Evolutionary conservation across 2,888 invertebrate species (phyloP), one percentile per base, ranked within the genome.

Genomic region (Trachelus stipa): DNA sequence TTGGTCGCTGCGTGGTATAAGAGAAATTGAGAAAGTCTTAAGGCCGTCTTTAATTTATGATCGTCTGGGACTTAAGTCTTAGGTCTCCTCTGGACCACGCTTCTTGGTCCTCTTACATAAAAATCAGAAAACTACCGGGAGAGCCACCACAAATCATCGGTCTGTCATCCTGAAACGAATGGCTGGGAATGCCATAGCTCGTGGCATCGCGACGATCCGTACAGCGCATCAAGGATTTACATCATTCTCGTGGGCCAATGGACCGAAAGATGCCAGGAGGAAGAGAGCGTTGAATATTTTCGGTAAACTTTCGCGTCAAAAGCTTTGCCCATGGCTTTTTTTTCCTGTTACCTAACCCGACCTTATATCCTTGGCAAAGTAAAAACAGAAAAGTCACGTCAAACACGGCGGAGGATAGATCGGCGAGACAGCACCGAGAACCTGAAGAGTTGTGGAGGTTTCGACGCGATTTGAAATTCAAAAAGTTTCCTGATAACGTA

Each of bases 211-310:
- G 71, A 76, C 77, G 74, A 74, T 73, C 76, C 76, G 78, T 80
- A 82, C 79, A 80, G 80, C 80, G 81, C 83, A 88, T 87, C 78
- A 33, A 30, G 87, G 87, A 87, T 89, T 87, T 89, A 88, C 88
- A 88, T 90, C 89, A 90, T 89, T 84, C 89, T 87, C 88, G 88
- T 90, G 84, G 84, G 81, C 85, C 89, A 90, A 90, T 90, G 90
- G 89, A 88, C 89, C 88, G 89, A 88, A 88, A 90, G 89, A 88
- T 87, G 86, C 85, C 80, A 81, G 73, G 68, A 75, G 80, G 81
- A 84, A 81, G 75, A 73, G 78, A 73, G 78, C 81, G 78, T 76
- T 77, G 81, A 85, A 83, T 85, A 84, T 81, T 85, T 85, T 80
- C 75, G 81, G 76, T 33, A 56, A 40, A 69, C 71, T 73, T 79